A percentile compares a stretch with the other conserved stretches of the same genome.
Evolutionary conservation across 1,140 invertebrate species (phyloP).

Genomic region (Aphaenogaster rudis): DNA sequence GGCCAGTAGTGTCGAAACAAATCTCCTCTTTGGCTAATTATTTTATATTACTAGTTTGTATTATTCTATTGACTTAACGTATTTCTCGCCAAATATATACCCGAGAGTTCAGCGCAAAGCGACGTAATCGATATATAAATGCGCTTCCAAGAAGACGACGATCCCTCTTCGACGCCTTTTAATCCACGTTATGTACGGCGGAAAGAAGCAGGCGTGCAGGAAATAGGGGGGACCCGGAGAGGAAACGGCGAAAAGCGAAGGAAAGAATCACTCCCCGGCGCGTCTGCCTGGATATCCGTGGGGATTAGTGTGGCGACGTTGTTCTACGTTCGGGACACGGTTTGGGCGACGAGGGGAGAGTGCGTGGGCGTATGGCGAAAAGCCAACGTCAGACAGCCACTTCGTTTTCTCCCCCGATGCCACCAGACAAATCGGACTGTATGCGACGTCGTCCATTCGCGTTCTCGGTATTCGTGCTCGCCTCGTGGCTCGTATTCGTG

Average conservation of each 20-base stretch:
- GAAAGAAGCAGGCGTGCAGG: neutral
- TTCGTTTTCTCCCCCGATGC: slow-evolving; percentile 64
- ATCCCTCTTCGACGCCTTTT: slow-evolving; percentile 13
- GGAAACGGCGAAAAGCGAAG: slow-evolving; percentile 41
- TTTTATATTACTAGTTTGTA: neutral
- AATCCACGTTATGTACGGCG: slow-evolving; percentile 56
- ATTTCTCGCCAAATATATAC: neutral
- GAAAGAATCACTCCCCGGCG: slow-evolving; percentile 65
- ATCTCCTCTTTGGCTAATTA: too few species aligned
- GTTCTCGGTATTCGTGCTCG: neutral
- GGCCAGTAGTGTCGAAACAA: too few species aligned
- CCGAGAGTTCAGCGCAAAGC: neutral
- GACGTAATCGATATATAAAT: slow-evolving; percentile 9
- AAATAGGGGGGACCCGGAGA: slow-evolving; percentile 15
- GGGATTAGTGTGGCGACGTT: slow-evolving; percentile 78
- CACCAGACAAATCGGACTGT: slow-evolving; percentile 72
- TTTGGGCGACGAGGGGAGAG: slow-evolving; percentile 41
- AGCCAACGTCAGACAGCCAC: slow-evolving; percentile 73
- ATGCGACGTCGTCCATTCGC: slow-evolving; percentile 47
- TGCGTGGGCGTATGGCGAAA: slow-evolving; percentile 77
- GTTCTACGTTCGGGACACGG: slow-evolving; percentile 74
- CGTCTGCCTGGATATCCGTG: slow-evolving; percentile 66
- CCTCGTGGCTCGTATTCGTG: slow-evolving; percentile 1
- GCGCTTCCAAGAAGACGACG: neutral
- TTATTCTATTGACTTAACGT: neutral